Base-by-base conservation (phyloP, 2,113 vertebrate species). In the Hydrolagus affinis region DNA sequence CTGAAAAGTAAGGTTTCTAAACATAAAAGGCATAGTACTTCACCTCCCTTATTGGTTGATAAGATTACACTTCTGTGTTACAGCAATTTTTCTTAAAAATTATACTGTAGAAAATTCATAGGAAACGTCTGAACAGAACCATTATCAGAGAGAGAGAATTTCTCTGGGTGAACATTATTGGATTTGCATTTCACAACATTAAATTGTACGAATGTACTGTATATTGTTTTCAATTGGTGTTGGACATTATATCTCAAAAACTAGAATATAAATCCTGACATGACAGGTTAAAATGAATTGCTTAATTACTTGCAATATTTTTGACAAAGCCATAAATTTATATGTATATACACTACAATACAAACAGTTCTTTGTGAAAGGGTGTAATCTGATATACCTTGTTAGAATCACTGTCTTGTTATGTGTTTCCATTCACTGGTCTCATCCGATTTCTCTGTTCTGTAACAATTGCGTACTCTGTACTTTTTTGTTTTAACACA, bases 381-480 rank as follows among this genome's bases (percentile, higher is more conserved):
- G 94, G 93, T 94, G 94, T 96, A 95, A 94, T 95, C 95, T 90
- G 89, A 94, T 88, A 87, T 15, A 62, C 86, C 86, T 73, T 86
- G 12, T 86, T 88, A 87, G 87, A 85, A 92, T 91, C 90, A 92
- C 87, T 91, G 91, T 94, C 89, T 91, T 91, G 90, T 90, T 89
- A 72, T 89, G 86, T 90, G 91, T 90, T 88, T 90, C 89, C 93
- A 90, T 90, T 90, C 91, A 91, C 89, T 89, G 89, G 88, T 90
- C 78, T 91, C 94, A 91, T 91, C 90, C 91, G 92, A 93, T 95
- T 91, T 93, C 92, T 90, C 90, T 94, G 91, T 89, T 90, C 90
- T 90, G 87, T 89, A 92, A 94, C 95, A 96, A 94, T 97, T 96
- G 95, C 91, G 87, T 85, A 80, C 85, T 88, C 95, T 95, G 94